Conservation (phyloP, 1,140 invertebrate species). For the Trichonephila inaurata region DNA sequence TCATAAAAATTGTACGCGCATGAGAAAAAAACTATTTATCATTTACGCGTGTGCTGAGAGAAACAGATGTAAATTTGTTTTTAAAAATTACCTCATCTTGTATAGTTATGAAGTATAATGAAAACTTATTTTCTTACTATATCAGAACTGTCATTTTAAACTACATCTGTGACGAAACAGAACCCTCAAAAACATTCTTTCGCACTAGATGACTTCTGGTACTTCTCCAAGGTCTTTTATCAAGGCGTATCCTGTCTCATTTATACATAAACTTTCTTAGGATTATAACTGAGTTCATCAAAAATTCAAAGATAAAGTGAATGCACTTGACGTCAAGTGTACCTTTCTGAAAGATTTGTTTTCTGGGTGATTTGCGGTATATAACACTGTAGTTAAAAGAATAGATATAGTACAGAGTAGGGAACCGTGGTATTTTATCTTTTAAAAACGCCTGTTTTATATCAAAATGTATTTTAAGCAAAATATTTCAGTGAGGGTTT, state of each 20-base stretch:
- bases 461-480: not conserved
- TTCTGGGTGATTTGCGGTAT: not conserved
- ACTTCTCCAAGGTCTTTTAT: too few relatives aligned
- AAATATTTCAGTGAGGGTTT: not conserved
- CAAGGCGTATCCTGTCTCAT: not conserved
- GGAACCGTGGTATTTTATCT: not conserved
- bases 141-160: too few relatives aligned
- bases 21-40: too few relatives aligned
- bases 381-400: not conserved
- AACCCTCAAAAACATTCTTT: too few relatives aligned
- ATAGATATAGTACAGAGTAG: not conserved
- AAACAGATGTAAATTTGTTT: too few relatives aligned
- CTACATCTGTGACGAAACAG: too few relatives aligned
- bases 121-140: too few relatives aligned
- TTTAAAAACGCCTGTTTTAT: not conserved
- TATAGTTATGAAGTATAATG: too few relatives aligned
- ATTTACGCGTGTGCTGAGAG: too few relatives aligned
- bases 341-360: not conserved
- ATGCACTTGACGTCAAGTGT: not conserved
- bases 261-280: not conserved
- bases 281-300: not conserved
- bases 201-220: too few relatives aligned
- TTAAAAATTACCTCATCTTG: too few relatives aligned
- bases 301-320: slow-evolving; percentile 8
- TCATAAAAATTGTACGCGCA: too few relatives aligned